Conservation (phyloP, 2,113 vertebrate species). For the Phrynosoma blainvillii region DNA sequence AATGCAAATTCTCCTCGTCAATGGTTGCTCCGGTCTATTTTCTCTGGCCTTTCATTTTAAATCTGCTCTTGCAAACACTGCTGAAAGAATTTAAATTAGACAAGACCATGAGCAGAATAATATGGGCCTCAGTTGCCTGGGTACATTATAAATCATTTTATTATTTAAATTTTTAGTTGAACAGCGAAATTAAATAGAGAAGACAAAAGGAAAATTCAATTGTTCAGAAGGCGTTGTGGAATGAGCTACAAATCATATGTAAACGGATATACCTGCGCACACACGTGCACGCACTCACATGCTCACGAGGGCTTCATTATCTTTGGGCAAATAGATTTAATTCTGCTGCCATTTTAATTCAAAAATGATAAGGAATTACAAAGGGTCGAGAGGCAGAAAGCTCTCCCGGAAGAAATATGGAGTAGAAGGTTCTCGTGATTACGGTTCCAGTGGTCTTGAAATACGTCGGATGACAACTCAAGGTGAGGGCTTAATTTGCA, state of each 20-base stretch:
- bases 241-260: conserved; percentile 43
- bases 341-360: conserved; percentile 59
- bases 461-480: not conserved
- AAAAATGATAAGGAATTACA: conserved; percentile 53
- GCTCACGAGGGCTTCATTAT: conserved; percentile 30
- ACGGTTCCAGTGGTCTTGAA: not conserved
- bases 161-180: conserved; percentile 67
- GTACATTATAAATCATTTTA: conserved; percentile 52
- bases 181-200: conserved; percentile 70
- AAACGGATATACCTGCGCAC: conserved; percentile 46
- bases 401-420: conserved; percentile 8
- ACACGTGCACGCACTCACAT: no score
- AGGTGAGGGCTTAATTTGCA: not conserved
- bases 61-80: conserved; percentile 67
- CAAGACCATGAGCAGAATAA: conserved; percentile 65
- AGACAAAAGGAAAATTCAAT: conserved; percentile 51
- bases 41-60: conserved; percentile 64
- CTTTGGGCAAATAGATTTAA: conserved; percentile 57
- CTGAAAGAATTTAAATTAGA: conserved; percentile 74
- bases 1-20: conserved; percentile 31
- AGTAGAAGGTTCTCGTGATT: conserved; percentile 40
- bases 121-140: conserved; percentile 25
- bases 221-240: not conserved
- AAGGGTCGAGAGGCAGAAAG: conserved; percentile 31
- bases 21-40: conserved; percentile 60